A percentile compares a stretch with the other conserved stretches of the same genome.
Evolutionary conservation across 2,113 vertebrate genomes (phyloP).

Genomic region (Dipodomys spectabilis): DNA sequence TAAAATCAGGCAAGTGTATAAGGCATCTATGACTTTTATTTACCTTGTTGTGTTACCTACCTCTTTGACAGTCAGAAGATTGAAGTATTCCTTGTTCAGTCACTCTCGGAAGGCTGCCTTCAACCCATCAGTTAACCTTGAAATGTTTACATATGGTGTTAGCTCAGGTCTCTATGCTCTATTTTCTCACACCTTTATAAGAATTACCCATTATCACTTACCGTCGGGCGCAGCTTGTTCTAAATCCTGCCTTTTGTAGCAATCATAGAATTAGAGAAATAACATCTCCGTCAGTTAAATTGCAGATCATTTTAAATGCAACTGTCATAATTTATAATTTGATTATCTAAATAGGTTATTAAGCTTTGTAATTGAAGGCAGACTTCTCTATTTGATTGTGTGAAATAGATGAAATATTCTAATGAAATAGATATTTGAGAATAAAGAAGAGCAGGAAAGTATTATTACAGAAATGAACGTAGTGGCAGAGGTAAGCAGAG

Average conservation of each 20-base stretch:
- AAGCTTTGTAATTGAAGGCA: background rate
- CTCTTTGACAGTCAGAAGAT: background rate
- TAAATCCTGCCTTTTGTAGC: background rate
- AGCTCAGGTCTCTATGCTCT: background rate
- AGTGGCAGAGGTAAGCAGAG: background rate
- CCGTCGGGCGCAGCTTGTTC: background rate
- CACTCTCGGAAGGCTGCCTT: background rate
- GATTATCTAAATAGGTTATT: background rate
- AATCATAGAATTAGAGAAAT: background rate
- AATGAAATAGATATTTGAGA: background rate
- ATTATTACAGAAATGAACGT: too few relatives aligned
- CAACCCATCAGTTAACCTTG: background rate
- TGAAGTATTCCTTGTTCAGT: background rate
- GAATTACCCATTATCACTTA: background rate
- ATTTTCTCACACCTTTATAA: background rate
- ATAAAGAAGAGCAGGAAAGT: background rate
- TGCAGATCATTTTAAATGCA: conserved; percentile 7
- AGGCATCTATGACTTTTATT: background rate
- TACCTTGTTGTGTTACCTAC: background rate
- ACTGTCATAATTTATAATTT: background rate
- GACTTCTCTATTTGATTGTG: background rate
- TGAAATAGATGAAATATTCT: background rate
- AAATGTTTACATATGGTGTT: background rate
- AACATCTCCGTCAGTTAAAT: background rate
- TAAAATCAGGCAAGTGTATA: background rate